These are phyloP conservation scores for Thymallus thymallus DNA, from an alignment of 2,113 vertebrate genomes.

Conservation along the genomic window DNA sequence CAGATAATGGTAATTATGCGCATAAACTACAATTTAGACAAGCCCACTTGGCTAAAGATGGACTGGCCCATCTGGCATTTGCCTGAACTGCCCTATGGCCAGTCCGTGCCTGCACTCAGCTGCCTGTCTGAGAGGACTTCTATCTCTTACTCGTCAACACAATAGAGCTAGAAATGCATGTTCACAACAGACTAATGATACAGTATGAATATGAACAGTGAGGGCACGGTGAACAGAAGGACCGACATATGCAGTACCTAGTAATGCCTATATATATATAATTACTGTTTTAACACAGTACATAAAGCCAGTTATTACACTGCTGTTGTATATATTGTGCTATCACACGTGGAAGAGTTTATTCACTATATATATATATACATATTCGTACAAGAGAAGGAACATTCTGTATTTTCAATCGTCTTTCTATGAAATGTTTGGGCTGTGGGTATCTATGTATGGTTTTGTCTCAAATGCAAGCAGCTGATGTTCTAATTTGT, in stretches of 20 bases:
- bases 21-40: too few relatives aligned
- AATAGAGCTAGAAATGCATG: slow-evolving; percentile 3
- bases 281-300: too few relatives aligned
- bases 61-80: too few relatives aligned
- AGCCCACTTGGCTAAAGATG: too few relatives aligned
- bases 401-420: slow-evolving; percentile 25
- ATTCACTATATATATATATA: slow-evolving; percentile 16
- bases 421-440: slow-evolving; percentile 47
- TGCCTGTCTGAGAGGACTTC: neutral
- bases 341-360: neutral
- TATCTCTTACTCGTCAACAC: slow-evolving; percentile 50
- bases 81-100: too few relatives aligned
- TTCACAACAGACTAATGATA: neutral
- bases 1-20: too few relatives aligned
- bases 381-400: slow-evolving; percentile 15
- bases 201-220: neutral
- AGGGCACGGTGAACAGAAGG: neutral
- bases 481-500: slow-evolving; percentile 9
- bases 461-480: slow-evolving; percentile 44
- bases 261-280: too few relatives aligned
- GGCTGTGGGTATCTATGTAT: slow-evolving; percentile 50
- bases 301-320: slow-evolving; percentile 33
- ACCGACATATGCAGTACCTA: slow-evolving; percentile 10
- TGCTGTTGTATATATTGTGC: slow-evolving; percentile 28
- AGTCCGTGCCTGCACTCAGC: too few relatives aligned